Conservation (phyloP, 2,797 vertebrate species). For the Ceryle rudis region DNA sequence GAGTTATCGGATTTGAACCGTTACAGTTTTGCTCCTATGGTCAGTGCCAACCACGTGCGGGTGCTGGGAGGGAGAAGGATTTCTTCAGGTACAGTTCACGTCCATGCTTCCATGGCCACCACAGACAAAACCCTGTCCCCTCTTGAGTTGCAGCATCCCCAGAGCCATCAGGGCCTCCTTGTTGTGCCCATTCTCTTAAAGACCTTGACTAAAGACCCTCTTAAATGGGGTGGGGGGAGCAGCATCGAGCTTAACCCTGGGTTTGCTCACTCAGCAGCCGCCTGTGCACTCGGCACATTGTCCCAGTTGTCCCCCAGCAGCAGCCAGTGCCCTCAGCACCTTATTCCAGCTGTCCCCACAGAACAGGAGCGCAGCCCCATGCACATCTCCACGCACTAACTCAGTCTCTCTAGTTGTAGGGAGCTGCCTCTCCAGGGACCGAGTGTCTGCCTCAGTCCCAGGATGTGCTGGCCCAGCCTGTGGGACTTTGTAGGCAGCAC, state of each 20-base stretch:
- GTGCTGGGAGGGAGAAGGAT: not conserved
- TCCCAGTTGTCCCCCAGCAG: not conserved
- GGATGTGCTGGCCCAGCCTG: not conserved
- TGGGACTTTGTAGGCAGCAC: not conserved
- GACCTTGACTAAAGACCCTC: not conserved
- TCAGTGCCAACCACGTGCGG: fast-evolving
- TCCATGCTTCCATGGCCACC: not conserved
- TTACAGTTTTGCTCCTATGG: not conserved
- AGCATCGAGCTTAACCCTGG: not conserved
- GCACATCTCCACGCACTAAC: not conserved
- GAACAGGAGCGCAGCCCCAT: not conserved
- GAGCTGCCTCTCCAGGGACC: not conserved
- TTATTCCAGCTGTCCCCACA: not conserved
- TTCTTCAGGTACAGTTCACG: not conserved
- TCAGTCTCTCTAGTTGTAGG: not conserved
- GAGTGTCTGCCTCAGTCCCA: not conserved
- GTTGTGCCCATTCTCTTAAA: not conserved
- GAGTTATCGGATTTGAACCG: not conserved
- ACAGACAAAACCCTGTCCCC: not conserved
- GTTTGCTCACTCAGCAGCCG: not conserved
- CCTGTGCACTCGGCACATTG: not conserved
- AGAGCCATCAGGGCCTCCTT: not conserved
- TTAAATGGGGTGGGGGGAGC: not conserved
- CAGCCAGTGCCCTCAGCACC: not conserved
- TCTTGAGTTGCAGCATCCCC: not conserved